Percentiles rank a stretch among this genome's conserved stretches.
phyloP scores from a whole-genome alignment of 2,797 vertebrate species.

The Ispidina picta region DNA sequence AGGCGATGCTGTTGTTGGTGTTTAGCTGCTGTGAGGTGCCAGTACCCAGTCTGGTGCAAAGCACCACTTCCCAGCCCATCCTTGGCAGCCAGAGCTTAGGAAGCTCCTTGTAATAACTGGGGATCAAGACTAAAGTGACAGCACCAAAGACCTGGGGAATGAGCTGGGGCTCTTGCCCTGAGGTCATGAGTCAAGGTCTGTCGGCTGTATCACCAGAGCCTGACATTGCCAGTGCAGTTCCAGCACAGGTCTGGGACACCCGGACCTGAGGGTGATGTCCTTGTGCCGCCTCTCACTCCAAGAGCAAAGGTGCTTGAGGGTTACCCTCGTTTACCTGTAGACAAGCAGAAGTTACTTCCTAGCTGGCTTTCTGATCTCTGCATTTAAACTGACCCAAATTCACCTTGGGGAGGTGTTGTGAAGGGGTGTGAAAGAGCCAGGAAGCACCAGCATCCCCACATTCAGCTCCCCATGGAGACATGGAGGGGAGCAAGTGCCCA shows the following conservation, averaged over 20 bases:
- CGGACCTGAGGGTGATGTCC: fast-evolving
- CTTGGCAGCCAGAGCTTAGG: not conserved
- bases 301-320: not conserved
- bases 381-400: not conserved
- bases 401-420: not conserved
- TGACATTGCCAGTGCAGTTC: fast-evolving
- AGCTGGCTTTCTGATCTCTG: not conserved
- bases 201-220: not conserved
- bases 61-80: not conserved
- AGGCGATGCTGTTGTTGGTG: not conserved
- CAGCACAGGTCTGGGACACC: not conserved
- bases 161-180: not conserved
- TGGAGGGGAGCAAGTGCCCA: not conserved
- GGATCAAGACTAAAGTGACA: not conserved
- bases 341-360: not conserved
- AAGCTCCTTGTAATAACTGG: not conserved
- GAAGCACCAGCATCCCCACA: not conserved
- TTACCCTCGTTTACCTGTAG: not conserved
- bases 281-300: not conserved
- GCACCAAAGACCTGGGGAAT: not conserved
- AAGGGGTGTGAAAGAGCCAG: not conserved
- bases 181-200: not conserved
- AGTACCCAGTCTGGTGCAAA: not conserved
- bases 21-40: not conserved
- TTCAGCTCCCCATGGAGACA: not conserved